Conservation (phyloP, 2,113 vertebrate species). For the Sceloporus tristichus region DNA sequence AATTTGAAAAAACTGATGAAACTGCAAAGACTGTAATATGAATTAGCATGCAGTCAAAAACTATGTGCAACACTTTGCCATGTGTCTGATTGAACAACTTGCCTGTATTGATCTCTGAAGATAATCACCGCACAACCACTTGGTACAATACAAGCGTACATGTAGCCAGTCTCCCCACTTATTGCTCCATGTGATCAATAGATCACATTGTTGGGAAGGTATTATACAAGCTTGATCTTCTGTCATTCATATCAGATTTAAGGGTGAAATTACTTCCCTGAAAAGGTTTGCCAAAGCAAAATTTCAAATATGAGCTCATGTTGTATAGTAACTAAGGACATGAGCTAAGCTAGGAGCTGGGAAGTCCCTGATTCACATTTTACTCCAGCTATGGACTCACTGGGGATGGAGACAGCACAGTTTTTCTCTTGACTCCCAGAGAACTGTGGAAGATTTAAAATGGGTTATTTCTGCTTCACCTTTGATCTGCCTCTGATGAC, state of each 20-base stretch:
- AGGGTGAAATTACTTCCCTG: slow-evolving; percentile 16
- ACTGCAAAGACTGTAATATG: slow-evolving; percentile 62
- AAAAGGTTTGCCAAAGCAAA: slow-evolving; percentile 12
- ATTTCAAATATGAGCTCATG: neutral
- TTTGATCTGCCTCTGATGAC: neutral
- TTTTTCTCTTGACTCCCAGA: too few species aligned
- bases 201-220: slow-evolving; percentile 57
- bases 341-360: neutral
- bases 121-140: slow-evolving; percentile 65
- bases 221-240: slow-evolving; percentile 57
- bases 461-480: neutral
- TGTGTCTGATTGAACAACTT: slow-evolving; percentile 67
- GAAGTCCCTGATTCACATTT: neutral
- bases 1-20: slow-evolving; percentile 1
- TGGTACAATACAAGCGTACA: slow-evolving; percentile 58
- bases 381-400: neutral
- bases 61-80: slow-evolving; percentile 53
- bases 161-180: slow-evolving; percentile 61
- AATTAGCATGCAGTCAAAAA: slow-evolving; percentile 69
- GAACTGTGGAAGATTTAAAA: neutral
- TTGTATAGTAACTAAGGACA: neutral
- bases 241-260: neutral
- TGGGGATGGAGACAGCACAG: neutral
- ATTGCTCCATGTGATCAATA: slow-evolving; percentile 73
- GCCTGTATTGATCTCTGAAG: slow-evolving; percentile 70